Evolutionary conservation across 2,113 vertebrate genomes (phyloP).

Genomic region (Mus spicilegus): DNA sequence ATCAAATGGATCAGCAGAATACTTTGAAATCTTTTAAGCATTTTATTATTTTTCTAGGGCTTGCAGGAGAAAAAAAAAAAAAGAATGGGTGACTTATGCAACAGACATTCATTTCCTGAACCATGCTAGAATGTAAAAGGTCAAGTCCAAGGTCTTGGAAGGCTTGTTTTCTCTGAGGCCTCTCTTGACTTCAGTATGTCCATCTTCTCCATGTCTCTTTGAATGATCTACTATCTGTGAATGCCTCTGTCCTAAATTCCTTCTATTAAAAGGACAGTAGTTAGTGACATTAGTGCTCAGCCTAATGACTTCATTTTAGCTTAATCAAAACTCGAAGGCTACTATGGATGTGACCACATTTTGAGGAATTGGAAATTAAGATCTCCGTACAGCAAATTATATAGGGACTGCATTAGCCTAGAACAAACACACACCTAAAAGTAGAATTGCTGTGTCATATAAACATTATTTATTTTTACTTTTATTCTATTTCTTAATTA

Average conservation of each 20-base stretch:
- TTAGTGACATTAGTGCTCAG: background rate
- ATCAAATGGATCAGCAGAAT: background rate
- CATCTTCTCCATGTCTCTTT: background rate
- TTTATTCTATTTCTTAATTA: background rate
- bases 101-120: background rate
- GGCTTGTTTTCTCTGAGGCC: background rate
- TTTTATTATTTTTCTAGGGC: background rate
- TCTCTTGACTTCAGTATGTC: background rate
- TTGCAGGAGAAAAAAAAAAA: background rate
- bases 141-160: background rate
- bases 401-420: background rate
- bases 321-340: background rate
- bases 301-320: background rate
- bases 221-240: too few relatives aligned
- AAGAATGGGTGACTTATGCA: background rate
- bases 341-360: background rate
- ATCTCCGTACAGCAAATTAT: background rate
- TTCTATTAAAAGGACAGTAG: background rate
- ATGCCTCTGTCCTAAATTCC: background rate
- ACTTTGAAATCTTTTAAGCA: background rate
- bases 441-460: background rate
- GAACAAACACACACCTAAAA: background rate
- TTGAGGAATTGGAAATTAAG: background rate
- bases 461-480: background rate
- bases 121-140: background rate